Conservation (phyloP, 2,797 vertebrate species). For the Cottoperca gobio region DNA sequence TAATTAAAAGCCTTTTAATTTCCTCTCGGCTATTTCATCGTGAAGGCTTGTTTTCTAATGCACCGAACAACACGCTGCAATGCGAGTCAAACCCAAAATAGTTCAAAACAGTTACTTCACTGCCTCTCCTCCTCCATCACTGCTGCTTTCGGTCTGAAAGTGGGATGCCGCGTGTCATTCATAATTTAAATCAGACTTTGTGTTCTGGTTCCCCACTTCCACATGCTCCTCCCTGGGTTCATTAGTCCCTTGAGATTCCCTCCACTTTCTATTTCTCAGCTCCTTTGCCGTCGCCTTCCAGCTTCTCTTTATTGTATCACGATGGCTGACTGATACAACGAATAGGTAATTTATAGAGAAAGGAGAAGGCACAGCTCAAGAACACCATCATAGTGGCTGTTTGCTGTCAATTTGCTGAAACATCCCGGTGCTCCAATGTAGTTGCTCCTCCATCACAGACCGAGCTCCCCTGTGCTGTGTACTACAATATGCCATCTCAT, state of each 20-base stretch:
- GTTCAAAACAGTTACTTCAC: conserved; percentile 3
- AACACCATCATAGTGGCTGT: neutral
- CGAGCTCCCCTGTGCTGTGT: neutral
- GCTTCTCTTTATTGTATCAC: neutral
- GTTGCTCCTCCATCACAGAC: neutral
- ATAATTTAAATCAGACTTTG: conserved; percentile 62
- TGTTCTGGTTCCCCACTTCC: conserved; percentile 28
- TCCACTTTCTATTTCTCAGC: conserved; percentile 8
- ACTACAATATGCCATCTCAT: neutral
- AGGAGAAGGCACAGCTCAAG: neutral
- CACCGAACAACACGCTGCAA: conserved; percentile 28
- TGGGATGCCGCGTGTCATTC: conserved; percentile 66
- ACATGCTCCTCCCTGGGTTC: conserved; percentile 19
- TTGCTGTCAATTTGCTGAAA: neutral
- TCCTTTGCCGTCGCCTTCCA: conserved; percentile 14
- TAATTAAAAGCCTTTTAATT: conserved; percentile 37
- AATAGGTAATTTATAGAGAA: neutral
- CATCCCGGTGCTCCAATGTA: neutral
- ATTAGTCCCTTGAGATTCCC: conserved; percentile 8
- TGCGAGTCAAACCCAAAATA: conserved; percentile 29
- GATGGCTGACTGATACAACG: neutral
- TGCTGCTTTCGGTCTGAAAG: conserved; percentile 47
- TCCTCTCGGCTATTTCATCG: conserved; percentile 28
- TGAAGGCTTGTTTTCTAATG: conserved; percentile 23
- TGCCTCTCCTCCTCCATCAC: neutral